Conservation (phyloP, 1,140 invertebrate species). For the Temnothorax curvispinosus region DNA sequence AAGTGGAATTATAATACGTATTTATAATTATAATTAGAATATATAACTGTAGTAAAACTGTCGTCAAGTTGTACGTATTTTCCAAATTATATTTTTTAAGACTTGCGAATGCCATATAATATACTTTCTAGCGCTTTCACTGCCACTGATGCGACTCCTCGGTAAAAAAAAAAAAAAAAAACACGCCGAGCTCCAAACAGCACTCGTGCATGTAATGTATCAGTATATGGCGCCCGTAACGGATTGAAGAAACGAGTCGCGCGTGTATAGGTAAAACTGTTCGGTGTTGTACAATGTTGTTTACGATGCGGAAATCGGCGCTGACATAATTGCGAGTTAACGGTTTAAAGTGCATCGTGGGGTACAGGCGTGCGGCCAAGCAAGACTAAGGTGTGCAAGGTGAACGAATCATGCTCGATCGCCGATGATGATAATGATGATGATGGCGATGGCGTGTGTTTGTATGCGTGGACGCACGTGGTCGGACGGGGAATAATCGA, state of each 20-base stretch:
- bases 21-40: not conserved
- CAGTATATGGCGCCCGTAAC: not conserved
- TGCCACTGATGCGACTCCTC: not conserved
- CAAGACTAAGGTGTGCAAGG: slow-evolving; percentile 62
- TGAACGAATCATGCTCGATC: slow-evolving; percentile 71
- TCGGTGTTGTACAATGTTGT: slow-evolving; percentile 34
- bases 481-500: not conserved
- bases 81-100: not conserved
- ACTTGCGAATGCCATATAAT: not conserved
- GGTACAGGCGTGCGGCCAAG: slow-evolving; percentile 66
- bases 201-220: not conserved
- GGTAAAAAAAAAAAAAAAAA: not conserved
- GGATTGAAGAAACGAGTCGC: slow-evolving; percentile 37
- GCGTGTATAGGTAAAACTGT: slow-evolving; percentile 14
- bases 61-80: slow-evolving; percentile 3
- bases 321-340: slow-evolving; percentile 57
- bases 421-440: slow-evolving; percentile 41
- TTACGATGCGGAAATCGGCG: slow-evolving; percentile 43
- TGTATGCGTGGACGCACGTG: slow-evolving; percentile 15
- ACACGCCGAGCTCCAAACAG: not conserved
- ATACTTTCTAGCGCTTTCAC: slow-evolving; percentile 28
- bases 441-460: not conserved
- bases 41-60: not conserved
- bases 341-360: slow-evolving; percentile 57
- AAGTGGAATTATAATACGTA: not conserved